Conservation (phyloP, 1,140 invertebrate species). For the Ooceraea biroi region DNA sequence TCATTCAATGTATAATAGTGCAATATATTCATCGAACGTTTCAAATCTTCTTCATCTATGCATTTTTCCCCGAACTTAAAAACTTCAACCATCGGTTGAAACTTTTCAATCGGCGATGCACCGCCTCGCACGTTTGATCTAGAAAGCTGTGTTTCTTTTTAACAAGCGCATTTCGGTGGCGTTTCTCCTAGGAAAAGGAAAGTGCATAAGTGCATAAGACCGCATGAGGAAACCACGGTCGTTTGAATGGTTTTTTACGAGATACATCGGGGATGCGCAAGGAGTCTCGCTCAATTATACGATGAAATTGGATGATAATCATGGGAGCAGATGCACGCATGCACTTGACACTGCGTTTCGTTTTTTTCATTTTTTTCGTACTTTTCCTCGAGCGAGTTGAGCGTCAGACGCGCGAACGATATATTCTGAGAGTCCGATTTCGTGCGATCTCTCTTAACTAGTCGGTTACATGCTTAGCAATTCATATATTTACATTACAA, state of each 20-base stretch:
- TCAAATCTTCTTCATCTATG: too few species aligned
- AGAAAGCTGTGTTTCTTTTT: constrained; percentile 52
- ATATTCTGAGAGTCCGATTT: background rate
- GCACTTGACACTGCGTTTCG: background rate
- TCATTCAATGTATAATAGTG: too few species aligned
- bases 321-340: background rate
- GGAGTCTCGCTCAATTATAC: constrained; percentile 8
- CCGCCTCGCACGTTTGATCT: constrained; percentile 40
- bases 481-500: background rate
- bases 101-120: constrained; percentile 28
- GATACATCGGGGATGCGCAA: background rate
- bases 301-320: constrained; percentile 56
- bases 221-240: constrained; percentile 39
- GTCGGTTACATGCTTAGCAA: background rate
- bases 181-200: constrained; percentile 65
- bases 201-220: constrained; percentile 61
- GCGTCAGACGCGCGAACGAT: background rate
- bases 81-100: background rate
- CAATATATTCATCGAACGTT: too few species aligned
- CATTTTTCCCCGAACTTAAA: too few species aligned
- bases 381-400: background rate
- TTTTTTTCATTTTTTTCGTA: background rate
- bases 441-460: background rate
- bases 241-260: constrained; percentile 31
- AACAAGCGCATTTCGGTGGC: constrained; percentile 55